Evolutionary conservation across 2,797 vertebrate genomes (phyloP), one percentile per base, ranked within the genome.

Genomic region (Schizothorax lantsangensis): DNA sequence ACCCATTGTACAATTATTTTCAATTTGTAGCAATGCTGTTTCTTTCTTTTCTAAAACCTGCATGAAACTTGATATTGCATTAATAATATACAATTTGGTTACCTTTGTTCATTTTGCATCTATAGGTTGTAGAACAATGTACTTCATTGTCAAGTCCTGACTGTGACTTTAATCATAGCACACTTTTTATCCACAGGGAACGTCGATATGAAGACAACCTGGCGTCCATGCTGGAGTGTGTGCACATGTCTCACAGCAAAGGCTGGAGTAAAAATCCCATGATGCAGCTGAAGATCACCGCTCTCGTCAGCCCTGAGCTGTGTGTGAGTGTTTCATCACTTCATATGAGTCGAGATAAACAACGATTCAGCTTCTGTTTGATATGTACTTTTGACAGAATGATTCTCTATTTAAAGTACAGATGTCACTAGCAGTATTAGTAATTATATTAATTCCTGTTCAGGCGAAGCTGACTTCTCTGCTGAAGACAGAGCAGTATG

Each of bases 201-300:
- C 90, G 91, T 88, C 94, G 96, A 88, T 97, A 97, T 0, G 93
- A 98, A 1, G 92, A 94, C 64, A 98, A 97, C 92, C 93, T 96
- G 92, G 87, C 84, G 0, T 85, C 95, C 79, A 97, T 97, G 96
- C 85, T 97, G 91, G 95, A 93, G 43, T 97, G 97, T 36, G 96
- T 97, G 87, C 93, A 92, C 23, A 95, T 98, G 90, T 97, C 96
- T 12, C 93, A 95, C 90, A 92, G 91, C 87, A 95, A 95, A 3
- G 73, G 91, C 52, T 94, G 93, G 86, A 93, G 94, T 73, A 91
- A 91, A 91, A 94, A 95, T 49, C 93, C 95, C 5, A 96, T 97
- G 95, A 97, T 98, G 97, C 97, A 98, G 90, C 94, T 98, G 91
- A 97, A 96, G 94, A 86, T 97, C 90, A 97, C 97, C 0, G 97